These are phyloP conservation scores for Dicrurus megarhynchus DNA, from an alignment of 2,113 vertebrate species.

Conservation along the genomic window DNA sequence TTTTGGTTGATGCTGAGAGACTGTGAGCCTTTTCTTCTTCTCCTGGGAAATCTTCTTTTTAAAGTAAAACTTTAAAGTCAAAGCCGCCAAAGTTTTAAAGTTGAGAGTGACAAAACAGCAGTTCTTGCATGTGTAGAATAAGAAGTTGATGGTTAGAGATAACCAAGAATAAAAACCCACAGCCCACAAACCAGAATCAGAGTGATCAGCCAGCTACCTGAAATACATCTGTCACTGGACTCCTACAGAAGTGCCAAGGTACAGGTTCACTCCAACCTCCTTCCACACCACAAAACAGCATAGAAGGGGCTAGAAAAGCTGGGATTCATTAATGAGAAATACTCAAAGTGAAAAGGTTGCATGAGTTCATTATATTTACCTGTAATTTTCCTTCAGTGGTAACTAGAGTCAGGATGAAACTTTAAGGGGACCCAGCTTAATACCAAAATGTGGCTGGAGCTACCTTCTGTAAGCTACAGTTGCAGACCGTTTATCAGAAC, in stretches of 20 bases:
- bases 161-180: background rate
- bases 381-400: background rate
- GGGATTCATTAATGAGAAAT: background rate
- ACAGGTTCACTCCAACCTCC: background rate
- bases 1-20: background rate
- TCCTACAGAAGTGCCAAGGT: background rate
- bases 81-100: background rate
- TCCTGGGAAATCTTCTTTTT: background rate
- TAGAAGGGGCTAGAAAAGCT: background rate
- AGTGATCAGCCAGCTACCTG: background rate
- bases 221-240: background rate
- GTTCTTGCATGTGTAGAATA: background rate
- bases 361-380: background rate
- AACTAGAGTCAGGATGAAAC: background rate
- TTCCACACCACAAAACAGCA: background rate
- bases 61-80: conserved; percentile 7
- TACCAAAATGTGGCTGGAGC: background rate
- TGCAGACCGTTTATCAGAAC: background rate
- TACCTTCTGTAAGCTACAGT: background rate
- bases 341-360: background rate
- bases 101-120: background rate
- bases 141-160: background rate
- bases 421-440: background rate
- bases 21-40: background rate
- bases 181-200: background rate